Evolutionary conservation across 1,140 invertebrate genomes (phyloP).

Genomic region (Tribolium madens): DNA sequence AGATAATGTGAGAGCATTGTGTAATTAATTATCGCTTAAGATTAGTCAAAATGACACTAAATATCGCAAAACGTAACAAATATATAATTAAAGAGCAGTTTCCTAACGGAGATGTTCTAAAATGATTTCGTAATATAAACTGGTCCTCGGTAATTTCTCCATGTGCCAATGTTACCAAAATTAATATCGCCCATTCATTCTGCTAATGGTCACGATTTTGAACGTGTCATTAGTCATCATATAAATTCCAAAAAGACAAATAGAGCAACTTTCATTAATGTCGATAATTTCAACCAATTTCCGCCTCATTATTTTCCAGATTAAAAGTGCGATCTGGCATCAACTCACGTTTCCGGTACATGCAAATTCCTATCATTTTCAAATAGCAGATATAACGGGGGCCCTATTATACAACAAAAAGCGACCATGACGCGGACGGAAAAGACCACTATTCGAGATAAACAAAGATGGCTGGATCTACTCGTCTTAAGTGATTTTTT

Average conservation of each 20-base stretch:
- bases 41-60: conserved; percentile 39
- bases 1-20: conserved; percentile 22
- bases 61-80: conserved; percentile 33
- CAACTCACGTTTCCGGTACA: conserved; percentile 15
- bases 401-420: conserved; percentile 4
- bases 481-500: conserved; percentile 24
- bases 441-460: background rate
- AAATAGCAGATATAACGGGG: conserved; percentile 16
- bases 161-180: background rate
- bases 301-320: conserved; percentile 23
- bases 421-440: background rate
- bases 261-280: background rate
- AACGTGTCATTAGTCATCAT: background rate
- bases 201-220: conserved; percentile 2
- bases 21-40: conserved; percentile 43
- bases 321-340: conserved; percentile 17
- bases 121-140: conserved; percentile 40
- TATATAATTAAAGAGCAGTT: conserved; percentile 27
- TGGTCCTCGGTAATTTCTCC: conserved; percentile 6
- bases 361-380: conserved; percentile 21
- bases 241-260: conserved; percentile 12
- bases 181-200: background rate
- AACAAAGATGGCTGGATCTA: background rate
- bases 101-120: conserved; percentile 39
- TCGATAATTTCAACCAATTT: conserved; percentile 20